Percentiles rank a stretch among this genome's conserved stretches.
These are phyloP conservation scores for Podarcis muralis DNA, from an alignment of 2,113 vertebrate species.

Conservation along the genomic window DNA sequence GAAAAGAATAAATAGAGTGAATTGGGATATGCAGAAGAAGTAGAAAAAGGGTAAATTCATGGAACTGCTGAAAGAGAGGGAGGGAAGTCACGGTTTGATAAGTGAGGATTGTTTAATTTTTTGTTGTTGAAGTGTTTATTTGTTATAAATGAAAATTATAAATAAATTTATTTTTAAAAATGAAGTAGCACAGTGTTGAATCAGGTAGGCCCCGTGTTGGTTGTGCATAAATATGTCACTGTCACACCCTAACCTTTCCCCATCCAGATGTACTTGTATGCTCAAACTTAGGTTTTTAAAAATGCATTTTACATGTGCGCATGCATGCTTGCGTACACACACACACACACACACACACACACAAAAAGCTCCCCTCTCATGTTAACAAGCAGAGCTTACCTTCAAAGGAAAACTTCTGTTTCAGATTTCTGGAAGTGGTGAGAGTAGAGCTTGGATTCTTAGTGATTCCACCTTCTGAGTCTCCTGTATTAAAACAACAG, in stretches of 20 bases:
- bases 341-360: no score
- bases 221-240: not conserved
- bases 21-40: no score
- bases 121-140: no score
- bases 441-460: slow-evolving; percentile 70
- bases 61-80: no score
- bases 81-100: no score
- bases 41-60: no score
- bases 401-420: slow-evolving; percentile 81
- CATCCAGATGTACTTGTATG: not conserved
- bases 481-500: slow-evolving; percentile 51
- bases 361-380: not conserved
- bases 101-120: no score
- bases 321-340: not conserved
- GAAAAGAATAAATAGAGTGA: no score
- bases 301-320: no score
- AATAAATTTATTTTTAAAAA: no score
- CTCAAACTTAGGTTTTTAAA: not conserved
- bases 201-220: not conserved
- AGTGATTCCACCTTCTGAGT: slow-evolving; percentile 27
- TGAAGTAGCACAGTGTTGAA: not conserved
- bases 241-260: no score
- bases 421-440: slow-evolving; percentile 45
- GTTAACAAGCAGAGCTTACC: slow-evolving; percentile 59
- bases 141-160: no score